Evolutionary conservation across 1,140 invertebrate genomes (phyloP).

Genomic region (Bombus breviceps): DNA sequence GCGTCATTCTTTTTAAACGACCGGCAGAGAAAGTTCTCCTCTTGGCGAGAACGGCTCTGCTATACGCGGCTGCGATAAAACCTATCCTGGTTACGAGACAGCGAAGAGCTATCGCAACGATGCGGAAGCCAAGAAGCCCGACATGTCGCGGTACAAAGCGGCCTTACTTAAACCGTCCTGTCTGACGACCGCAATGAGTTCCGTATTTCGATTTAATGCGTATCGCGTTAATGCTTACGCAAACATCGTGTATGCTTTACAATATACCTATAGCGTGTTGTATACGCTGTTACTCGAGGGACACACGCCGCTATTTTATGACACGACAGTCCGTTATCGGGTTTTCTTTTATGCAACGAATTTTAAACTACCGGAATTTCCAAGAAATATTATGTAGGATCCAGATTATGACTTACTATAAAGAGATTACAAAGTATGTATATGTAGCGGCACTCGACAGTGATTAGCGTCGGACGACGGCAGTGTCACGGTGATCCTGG

Average conservation of each 20-base stretch:
- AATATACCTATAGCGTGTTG: not conserved
- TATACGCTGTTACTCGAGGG: no score
- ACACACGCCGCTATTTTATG: no score
- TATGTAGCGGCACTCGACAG: no score
- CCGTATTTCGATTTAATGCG: not conserved
- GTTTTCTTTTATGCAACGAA: no score
- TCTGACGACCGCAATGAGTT: not conserved
- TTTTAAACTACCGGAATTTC: no score
- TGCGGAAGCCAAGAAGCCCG: slow-evolving; percentile 11
- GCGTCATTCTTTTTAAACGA: slow-evolving; percentile 41
- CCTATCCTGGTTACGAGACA: slow-evolving; percentile 31
- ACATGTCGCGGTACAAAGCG: slow-evolving; percentile 10
- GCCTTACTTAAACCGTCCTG: not conserved
- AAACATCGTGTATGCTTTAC: not conserved
- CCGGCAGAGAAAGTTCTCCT: slow-evolving; percentile 20
- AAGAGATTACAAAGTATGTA: no score
- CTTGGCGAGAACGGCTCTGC: slow-evolving; percentile 9
- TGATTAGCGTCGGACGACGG: no score
- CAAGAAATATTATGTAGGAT: no score
- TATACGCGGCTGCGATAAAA: slow-evolving; percentile 19
- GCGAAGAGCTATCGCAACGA: slow-evolving; percentile 25
- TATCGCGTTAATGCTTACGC: not conserved
- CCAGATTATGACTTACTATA: no score
- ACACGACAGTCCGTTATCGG: no score
- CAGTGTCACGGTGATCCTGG: no score